Evolutionary conservation across 2,113 vertebrate genomes (phyloP).

Genomic region (Pionites leucogaster): DNA sequence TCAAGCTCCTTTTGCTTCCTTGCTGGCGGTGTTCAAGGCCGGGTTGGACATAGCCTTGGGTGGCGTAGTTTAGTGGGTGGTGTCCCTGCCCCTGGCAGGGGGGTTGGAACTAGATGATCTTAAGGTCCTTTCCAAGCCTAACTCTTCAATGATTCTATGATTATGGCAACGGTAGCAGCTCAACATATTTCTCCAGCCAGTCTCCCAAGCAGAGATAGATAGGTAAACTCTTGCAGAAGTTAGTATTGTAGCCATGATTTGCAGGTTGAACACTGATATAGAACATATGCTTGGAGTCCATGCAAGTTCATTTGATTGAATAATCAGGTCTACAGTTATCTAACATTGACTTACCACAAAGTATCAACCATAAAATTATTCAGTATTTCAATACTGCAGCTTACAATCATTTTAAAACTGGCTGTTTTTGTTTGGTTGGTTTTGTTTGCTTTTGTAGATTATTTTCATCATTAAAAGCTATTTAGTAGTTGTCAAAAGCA

Average conservation of each 20-base stretch:
- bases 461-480: neutral
- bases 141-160: too few relatives aligned
- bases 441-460: neutral
- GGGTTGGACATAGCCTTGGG: too few relatives aligned
- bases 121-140: too few relatives aligned
- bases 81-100: too few relatives aligned
- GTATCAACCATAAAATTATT: neutral
- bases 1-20: too few relatives aligned
- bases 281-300: neutral
- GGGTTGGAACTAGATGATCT: too few relatives aligned
- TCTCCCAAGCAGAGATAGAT: neutral
- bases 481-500: neutral
- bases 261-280: neutral
- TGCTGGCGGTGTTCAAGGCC: too few relatives aligned
- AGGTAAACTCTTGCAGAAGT: neutral
- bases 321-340: neutral
- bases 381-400: neutral
- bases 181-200: neutral
- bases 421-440: accelerated
- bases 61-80: too few relatives aligned
- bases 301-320: neutral
- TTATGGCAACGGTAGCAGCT: neutral
- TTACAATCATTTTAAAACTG: neutral
- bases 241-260: neutral
- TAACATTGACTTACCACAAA: neutral